phyloP scores from a whole-genome alignment of 1,140 invertebrate genomes.

The Lasaia peninsularis region DNA sequence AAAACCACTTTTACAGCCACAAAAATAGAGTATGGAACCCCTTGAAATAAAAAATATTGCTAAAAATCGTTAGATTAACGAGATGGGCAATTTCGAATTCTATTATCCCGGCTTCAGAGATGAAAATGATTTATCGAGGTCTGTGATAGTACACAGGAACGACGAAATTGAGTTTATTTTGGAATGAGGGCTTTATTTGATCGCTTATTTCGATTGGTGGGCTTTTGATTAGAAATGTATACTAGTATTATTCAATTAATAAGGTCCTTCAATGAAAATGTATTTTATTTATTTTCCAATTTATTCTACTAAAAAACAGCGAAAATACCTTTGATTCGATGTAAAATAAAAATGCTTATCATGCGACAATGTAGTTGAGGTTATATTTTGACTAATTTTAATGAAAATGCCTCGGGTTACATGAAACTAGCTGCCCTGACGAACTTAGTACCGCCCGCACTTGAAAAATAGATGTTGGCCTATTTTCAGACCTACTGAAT shows the following conservation, averaged over 20 bases:
- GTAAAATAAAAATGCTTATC: too few species aligned
- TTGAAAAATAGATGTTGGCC: too few species aligned
- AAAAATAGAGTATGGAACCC: not conserved
- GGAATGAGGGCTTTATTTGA: conserved; percentile 18
- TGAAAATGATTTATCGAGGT: not conserved
- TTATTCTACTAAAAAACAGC: too few species aligned
- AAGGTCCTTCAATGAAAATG: not conserved
- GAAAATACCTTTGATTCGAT: too few species aligned
- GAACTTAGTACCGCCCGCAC: too few species aligned
- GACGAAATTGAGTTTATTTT: conserved; percentile 19
- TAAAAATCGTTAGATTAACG: not conserved
- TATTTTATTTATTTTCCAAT: too few species aligned
- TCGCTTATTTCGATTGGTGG: conserved; percentile 16
- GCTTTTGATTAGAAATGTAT: conserved; percentile 20
- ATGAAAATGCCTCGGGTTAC: too few species aligned
- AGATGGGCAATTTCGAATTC: not conserved
- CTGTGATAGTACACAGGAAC: not conserved
- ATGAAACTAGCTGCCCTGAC: too few species aligned
- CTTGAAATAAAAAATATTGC: conserved; percentile 10
- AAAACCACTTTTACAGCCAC: not conserved
- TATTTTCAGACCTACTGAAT: too few species aligned
- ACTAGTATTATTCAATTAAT: not conserved
- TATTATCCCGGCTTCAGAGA: not conserved
- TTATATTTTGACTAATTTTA: too few species aligned
- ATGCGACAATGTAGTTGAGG: too few species aligned